phyloP scores from a whole-genome alignment of 92 coral and sea anemone species.

The Epizoanthus scotinus region DNA sequence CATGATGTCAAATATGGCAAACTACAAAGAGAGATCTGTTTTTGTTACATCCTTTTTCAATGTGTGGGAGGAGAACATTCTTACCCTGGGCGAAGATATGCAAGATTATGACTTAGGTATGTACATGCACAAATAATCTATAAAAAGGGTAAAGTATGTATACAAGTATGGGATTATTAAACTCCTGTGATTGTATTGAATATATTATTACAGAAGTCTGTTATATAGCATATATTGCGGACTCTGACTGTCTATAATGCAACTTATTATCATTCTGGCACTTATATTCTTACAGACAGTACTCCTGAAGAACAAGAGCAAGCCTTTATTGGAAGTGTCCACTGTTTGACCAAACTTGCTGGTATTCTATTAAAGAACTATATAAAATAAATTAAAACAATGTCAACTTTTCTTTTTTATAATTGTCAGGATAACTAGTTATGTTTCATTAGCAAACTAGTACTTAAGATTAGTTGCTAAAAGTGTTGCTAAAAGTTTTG shows the following conservation, averaged over 20 bases:
- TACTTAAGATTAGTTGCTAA: too few species aligned
- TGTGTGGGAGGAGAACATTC: slow-evolving; percentile 96
- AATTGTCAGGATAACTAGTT: too few species aligned
- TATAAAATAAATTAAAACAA: slow-evolving; percentile 10
- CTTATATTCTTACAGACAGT: not conserved
- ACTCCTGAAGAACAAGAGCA: slow-evolving; percentile 90
- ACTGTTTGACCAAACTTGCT: slow-evolving; percentile 74
- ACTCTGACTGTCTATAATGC: too few species aligned
- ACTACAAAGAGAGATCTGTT: slow-evolving; percentile 71
- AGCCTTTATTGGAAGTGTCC: slow-evolving; percentile 75
- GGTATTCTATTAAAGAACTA: slow-evolving; percentile 66
- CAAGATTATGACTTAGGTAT: slow-evolving; percentile 72
- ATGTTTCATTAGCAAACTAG: too few species aligned
- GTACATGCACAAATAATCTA: not conserved
- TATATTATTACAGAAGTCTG: too few species aligned
- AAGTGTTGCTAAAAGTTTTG: too few species aligned
- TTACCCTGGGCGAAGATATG: slow-evolving; percentile 83
- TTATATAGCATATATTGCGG: too few species aligned
- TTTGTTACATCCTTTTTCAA: slow-evolving; percentile 82
- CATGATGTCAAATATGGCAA: slow-evolving; percentile 72
- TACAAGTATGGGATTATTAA: too few species aligned
- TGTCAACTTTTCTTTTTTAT: too few species aligned
- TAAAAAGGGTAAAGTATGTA: too few species aligned
- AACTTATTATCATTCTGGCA: too few species aligned
- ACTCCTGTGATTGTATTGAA: too few species aligned